Conservation (phyloP, 2,888 invertebrate genomes). For the Pherbina coryleti region DNA sequence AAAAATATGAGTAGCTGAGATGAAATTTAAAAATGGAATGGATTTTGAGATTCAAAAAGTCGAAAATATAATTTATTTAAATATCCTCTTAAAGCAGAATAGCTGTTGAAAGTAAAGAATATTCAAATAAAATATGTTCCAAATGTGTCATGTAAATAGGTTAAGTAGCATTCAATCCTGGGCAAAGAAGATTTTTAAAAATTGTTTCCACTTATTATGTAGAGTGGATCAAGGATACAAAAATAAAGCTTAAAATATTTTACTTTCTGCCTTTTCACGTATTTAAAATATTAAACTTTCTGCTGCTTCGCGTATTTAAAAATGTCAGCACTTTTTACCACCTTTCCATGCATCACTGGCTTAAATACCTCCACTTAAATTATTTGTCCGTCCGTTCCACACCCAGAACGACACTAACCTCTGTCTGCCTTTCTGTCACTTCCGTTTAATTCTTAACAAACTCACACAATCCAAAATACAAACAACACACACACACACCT, state of each 20-base stretch:
- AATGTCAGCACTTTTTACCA: neutral
- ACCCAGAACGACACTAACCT: neutral
- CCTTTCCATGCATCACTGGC: neutral
- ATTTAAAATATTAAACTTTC: no score
- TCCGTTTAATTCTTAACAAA: conserved; percentile 4
- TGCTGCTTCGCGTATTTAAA: no score
- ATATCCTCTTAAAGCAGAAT: neutral
- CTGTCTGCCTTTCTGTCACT: neutral
- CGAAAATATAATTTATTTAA: no score
- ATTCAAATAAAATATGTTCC: no score
- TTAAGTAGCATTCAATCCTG: no score
- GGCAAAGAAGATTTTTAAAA: neutral
- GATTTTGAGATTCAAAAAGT: no score
- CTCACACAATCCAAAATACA: neutral
- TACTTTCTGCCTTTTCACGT: no score
- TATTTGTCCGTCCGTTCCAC: neutral
- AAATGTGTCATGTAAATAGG: no score
- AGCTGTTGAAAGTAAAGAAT: no score
- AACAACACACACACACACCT: neutral
- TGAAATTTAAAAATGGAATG: neutral
- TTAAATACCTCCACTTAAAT: neutral
- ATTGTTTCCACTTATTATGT: neutral
- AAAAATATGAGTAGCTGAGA: conserved; percentile 32
- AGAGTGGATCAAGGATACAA: no score
- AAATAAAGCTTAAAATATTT: no score